Evolutionary conservation across 2,888 invertebrate genomes (phyloP).

Genomic region (Ophion ellenae): DNA sequence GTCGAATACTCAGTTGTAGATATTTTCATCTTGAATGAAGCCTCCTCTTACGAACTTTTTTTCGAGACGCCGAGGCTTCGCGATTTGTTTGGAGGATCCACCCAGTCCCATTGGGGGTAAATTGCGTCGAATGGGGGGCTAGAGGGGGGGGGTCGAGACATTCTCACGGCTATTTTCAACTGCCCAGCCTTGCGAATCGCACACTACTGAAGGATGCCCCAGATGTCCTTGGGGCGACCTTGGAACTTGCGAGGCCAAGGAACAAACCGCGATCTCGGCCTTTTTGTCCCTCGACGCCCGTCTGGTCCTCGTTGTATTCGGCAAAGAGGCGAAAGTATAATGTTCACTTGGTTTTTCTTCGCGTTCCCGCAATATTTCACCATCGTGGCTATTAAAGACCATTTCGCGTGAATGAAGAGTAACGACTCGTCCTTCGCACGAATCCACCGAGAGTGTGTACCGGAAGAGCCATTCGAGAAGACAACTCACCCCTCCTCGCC

Average conservation of each 20-base stretch:
- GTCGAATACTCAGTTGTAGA: no score
- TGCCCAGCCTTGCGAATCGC: not conserved
- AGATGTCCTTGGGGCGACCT: not conserved
- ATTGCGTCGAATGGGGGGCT: not conserved
- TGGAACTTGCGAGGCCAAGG: no score
- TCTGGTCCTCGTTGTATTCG: no score
- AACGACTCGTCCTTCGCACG: conserved; percentile 77
- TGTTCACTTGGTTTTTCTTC: not conserved
- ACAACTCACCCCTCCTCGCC: conserved; percentile 3
- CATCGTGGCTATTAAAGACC: conserved; percentile 80
- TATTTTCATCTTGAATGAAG: not conserved
- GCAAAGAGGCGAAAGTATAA: not conserved
- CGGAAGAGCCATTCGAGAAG: conserved; percentile 12
- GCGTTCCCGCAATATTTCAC: conserved; percentile 77
- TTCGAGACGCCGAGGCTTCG: not conserved
- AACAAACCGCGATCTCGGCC: no score
- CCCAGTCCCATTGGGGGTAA: not conserved
- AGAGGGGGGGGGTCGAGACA: not conserved
- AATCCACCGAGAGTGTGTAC: conserved; percentile 40
- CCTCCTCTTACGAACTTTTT: not conserved
- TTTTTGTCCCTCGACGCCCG: no score
- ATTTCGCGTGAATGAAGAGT: conserved; percentile 78
- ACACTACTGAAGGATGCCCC: not conserved
- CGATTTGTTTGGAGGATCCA: not conserved
- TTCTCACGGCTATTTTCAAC: not conserved